Base-by-base conservation (phyloP, 2,113 vertebrate species). In the Pomatostomus ruficeps region DNA sequence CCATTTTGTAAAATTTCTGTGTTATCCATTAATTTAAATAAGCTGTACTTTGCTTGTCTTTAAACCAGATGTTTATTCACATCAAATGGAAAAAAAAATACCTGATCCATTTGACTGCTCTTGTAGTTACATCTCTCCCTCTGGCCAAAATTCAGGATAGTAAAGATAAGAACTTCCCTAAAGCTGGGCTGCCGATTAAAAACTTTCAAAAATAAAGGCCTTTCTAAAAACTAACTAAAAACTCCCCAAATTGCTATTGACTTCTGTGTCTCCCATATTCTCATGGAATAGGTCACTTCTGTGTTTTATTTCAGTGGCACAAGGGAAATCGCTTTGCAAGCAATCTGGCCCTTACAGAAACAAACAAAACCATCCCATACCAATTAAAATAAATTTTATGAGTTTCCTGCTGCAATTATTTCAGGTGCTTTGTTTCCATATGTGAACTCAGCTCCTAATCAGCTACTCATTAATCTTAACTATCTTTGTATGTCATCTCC, bases 381-480 rank as follows among this genome's bases (percentile, higher is more conserved):
- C 85, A 78, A 96, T 92, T 95, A 78, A 89, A 91, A 93, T 57
- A 79, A 66, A 80, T 88, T 26, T 72, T 62, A 85, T 48, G 38
- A 68, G 67, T 73, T 95, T 96, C 49, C 87, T 89, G 59, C 48
- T 83, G 70, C 59, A 94, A 83, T 97, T 96, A 92, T 95, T 96
- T 94, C 92, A 72, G 89, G 89, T 82, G 59, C 35, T 91, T 95
- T 91, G 87, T 95, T 95, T 96, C 95, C 91, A 94, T 90, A 88
- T 77, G 66, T 0, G 1, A 85, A 82, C 40, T 85, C 74, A 77
- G 9, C 70, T 83, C 38, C 80, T 95, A 91, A 96, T 91, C 92
- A 93, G 59, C 70, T 24, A 49, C 42, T 96, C 94, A 79, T 97
- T 96, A 94, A 97, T 97, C 92, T 94, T 94, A 93, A 94, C 92